Conservation (phyloP, 2,113 vertebrate genomes). For the Pipa parva region DNA sequence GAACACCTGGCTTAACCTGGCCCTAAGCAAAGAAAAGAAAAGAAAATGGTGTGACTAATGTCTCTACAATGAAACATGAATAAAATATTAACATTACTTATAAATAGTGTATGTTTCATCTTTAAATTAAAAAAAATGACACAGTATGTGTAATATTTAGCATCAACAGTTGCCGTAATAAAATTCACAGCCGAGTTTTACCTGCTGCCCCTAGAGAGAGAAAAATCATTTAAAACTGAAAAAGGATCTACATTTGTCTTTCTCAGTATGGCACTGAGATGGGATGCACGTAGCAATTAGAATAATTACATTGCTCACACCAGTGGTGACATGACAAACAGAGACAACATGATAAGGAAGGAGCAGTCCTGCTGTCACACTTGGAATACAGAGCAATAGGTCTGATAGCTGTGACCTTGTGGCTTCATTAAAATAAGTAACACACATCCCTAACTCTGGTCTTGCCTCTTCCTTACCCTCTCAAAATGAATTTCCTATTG, state of each 20-base stretch:
- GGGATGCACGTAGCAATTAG: conserved; percentile 17
- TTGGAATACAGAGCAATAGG: conserved; percentile 3
- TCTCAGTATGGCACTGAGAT: conserved; percentile 1
- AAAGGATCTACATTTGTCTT: neutral
- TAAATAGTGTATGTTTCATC: too few species aligned
- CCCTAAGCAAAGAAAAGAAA: too few species aligned
- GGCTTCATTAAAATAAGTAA: neutral
- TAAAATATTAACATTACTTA: too few species aligned
- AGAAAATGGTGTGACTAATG: too few species aligned
- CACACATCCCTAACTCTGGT: conserved; percentile 16
- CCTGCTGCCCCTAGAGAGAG: neutral
- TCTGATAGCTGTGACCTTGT: neutral
- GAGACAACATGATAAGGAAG: neutral
- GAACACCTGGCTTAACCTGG: too few species aligned
- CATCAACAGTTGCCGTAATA: neutral
- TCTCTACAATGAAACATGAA: too few species aligned
- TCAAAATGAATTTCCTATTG: neutral
- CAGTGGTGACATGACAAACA: conserved; percentile 14
- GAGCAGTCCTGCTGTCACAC: neutral
- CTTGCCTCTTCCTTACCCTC: conserved; percentile 15
- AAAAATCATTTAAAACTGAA: neutral
- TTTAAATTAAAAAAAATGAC: too few species aligned
- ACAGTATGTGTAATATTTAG: neutral
- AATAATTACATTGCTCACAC: conserved; percentile 23
- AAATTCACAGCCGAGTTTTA: neutral